Evolutionary conservation across 2,113 vertebrate genomes (phyloP), one percentile per base, ranked within the genome.

Genomic region (Dipodomys stephensi): DNA sequence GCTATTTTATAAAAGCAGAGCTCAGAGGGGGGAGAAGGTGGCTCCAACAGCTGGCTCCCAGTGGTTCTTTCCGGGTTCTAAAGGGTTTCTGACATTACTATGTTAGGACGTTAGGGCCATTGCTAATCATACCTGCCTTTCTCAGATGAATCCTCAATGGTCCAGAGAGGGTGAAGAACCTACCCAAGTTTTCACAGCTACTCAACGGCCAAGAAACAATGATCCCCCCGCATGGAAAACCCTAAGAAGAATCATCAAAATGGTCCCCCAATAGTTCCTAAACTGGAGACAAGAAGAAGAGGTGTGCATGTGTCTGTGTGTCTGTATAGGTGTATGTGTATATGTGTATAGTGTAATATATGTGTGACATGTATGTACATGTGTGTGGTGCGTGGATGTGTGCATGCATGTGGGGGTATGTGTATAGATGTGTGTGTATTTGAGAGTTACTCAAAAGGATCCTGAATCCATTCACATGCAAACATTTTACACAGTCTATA

Each of bases 11-110:
- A 39, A 69, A 79, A 53, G 3, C 72, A 20, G 27, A 46, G 2
- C 19, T 57, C 25, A 49, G 19, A 39, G 90, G 28, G 27, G 86
- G 84, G 91, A 95, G 68, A 60, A 92, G 39, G 57, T 73, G 22
- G 20, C 49, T 91, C 90, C 77, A 35, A 77, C 74, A 88, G 57
- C 79, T 86, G 53, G 15, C 32, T 88, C 79, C 49, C 83, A 86
- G 79, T 13, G 72, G 62, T 7, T 39, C 39, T 39, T 39, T 39
- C 39, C 39, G 5, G 39, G 39, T 39, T 39, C 4, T 79, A 94
- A 94, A 94, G 20, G 46, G 22, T 30, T 28, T 82, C 46, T 93
- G 87, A 78, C 30, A 80, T 72, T 2, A 72, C 9, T 8, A 23
- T 15, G 6, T 28, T 64, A 62, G 86, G 92, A 12, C 4, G 16